Conservation (phyloP, 1,140 invertebrate species). For the Stenopsyche tienmushanensis region DNA sequence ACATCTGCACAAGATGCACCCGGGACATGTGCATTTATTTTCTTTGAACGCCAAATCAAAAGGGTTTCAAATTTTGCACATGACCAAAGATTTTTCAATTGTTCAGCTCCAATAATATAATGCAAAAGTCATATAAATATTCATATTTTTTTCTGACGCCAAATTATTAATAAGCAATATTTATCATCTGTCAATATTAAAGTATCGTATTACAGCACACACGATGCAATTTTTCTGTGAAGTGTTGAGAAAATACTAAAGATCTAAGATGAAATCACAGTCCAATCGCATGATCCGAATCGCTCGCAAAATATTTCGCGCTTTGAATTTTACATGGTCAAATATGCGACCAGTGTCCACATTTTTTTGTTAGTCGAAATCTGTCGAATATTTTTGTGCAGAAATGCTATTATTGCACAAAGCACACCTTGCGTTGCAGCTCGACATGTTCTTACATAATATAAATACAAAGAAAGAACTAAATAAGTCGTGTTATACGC, state of each 20-base stretch:
- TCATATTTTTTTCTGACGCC: background rate
- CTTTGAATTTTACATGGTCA: too few relatives aligned
- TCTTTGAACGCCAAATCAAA: slow-evolving; percentile 22
- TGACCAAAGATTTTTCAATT: background rate
- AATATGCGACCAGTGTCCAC: too few relatives aligned
- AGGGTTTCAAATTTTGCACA: slow-evolving; percentile 21
- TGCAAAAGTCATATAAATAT: background rate
- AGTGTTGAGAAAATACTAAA: too few relatives aligned
- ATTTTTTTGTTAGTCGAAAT: slow-evolving; percentile 26
- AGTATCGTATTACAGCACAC: background rate
- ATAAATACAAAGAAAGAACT: slow-evolving; percentile 23
- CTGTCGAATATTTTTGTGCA: slow-evolving; percentile 10
- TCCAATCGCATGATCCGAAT: too few relatives aligned
- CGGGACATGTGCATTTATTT: slow-evolving; percentile 24
- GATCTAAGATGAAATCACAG: too few relatives aligned
- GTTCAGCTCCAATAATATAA: background rate
- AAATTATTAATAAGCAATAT: background rate
- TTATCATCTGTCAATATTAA: background rate
- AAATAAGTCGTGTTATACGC: slow-evolving; percentile 33
- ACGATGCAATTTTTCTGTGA: slow-evolving; percentile 13
- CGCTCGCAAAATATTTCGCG: too few relatives aligned
- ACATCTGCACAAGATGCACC: slow-evolving; percentile 33
- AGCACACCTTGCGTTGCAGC: slow-evolving; percentile 29
- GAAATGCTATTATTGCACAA: slow-evolving; percentile 12
- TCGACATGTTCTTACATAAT: slow-evolving; percentile 34